Evolutionary conservation across 1,140 invertebrate genomes (phyloP).

Genomic region (Phymastichus coffea): DNA sequence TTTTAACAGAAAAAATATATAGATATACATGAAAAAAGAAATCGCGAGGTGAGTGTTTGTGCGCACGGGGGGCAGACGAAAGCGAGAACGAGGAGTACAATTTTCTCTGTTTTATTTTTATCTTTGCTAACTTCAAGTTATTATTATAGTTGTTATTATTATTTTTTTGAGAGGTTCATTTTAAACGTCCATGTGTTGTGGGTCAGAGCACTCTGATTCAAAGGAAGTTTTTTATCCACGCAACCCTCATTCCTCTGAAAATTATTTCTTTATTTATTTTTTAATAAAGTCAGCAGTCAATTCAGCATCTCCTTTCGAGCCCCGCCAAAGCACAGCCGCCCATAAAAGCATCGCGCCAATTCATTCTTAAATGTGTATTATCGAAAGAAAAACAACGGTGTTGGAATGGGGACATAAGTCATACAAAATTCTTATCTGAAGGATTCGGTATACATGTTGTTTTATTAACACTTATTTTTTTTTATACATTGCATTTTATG

Average conservation of each 20-base stretch:
- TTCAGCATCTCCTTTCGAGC: slow-evolving; percentile 45
- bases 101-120: too few species aligned
- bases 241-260: slow-evolving; percentile 11
- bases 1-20: slow-evolving; percentile 15
- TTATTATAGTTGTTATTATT: slow-evolving; percentile 22
- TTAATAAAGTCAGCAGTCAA: slow-evolving; percentile 12
- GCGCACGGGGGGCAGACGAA: slow-evolving; percentile 42
- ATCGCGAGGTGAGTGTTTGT: slow-evolving; percentile 43
- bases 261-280: slow-evolving; percentile 28
- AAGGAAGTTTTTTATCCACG: slow-evolving; percentile 30
- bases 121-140: slow-evolving; percentile 1
- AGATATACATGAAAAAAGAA: too few species aligned
- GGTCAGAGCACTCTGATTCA: slow-evolving; percentile 55
- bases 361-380: slow-evolving; percentile 23
- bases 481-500: too few species aligned
- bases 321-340: slow-evolving; percentile 53
- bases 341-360: slow-evolving; percentile 37
- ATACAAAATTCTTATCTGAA: not conserved
- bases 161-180: slow-evolving; percentile 36
- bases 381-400: slow-evolving; percentile 25
- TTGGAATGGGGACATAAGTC: slow-evolving; percentile 16
- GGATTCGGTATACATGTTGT: not conserved
- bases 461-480: not conserved
- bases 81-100: slow-evolving; percentile 32
- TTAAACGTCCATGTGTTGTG: slow-evolving; percentile 57